phyloP scores from a whole-genome alignment of 2,113 vertebrate species.

The Actinemys pallida region DNA sequence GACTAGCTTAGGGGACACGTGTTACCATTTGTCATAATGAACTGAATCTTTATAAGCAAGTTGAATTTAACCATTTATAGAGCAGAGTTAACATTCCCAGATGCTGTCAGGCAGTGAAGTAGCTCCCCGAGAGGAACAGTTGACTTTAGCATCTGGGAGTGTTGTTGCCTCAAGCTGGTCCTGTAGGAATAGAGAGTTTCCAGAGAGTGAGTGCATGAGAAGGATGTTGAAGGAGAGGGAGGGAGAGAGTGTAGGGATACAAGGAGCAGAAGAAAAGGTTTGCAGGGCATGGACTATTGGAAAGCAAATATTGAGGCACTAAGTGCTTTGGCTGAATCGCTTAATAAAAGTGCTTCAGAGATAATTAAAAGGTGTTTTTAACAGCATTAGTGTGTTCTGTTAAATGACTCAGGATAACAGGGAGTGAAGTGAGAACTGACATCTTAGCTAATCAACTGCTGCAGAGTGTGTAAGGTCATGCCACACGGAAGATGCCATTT shows the following conservation, averaged over 20 bases:
- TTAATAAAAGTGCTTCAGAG: neutral
- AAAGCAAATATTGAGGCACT: neutral
- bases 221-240: neutral
- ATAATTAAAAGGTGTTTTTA: constrained; percentile 10
- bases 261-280: neutral
- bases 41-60: neutral
- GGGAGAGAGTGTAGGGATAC: neutral
- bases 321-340: neutral
- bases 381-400: neutral
- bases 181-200: neutral
- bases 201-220: neutral
- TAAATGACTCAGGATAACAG: neutral
- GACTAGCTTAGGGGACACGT: neutral
- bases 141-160: neutral
- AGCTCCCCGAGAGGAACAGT: neutral
- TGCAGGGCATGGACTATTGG: neutral
- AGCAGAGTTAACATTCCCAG: neutral
- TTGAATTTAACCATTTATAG: neutral
- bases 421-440: neutral
- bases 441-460: neutral
- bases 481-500: neutral
- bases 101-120: neutral
- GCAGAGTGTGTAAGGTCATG: too few relatives aligned
- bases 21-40: neutral
- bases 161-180: neutral